These are phyloP conservation scores for Oxyteleia sp. DNA, from an alignment of 2,888 invertebrate genomes.

Conservation along the genomic window DNA sequence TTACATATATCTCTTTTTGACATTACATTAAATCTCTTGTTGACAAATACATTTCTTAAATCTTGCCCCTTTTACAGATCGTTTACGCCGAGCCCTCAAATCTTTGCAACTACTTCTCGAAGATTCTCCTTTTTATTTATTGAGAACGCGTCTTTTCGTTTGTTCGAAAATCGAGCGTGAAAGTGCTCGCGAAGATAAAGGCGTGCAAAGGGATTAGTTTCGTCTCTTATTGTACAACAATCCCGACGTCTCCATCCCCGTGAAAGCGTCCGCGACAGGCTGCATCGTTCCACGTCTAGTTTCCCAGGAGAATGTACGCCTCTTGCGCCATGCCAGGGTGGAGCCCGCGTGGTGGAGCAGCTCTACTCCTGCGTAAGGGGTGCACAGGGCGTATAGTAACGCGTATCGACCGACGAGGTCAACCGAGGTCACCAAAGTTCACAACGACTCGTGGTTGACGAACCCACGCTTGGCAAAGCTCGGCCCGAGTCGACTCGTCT, in stretches of 20 bases:
- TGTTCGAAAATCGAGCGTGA: background rate
- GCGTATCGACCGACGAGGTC: slow-evolving; percentile 86
- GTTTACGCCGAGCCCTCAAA: no score
- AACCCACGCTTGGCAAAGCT: slow-evolving; percentile 70
- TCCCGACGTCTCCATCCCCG: background rate
- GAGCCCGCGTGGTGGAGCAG: slow-evolving; percentile 43
- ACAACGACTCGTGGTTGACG: slow-evolving; percentile 83
- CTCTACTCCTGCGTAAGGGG: slow-evolving; percentile 65
- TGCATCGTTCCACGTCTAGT: slow-evolving; percentile 1
- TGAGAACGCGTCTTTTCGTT: background rate
- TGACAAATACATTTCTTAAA: no score
- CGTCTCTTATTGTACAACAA: background rate
- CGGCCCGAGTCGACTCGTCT: slow-evolving; percentile 42
- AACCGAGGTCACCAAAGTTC: slow-evolving; percentile 86
- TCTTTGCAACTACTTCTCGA: no score
- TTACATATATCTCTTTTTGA: no score
- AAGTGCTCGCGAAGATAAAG: background rate
- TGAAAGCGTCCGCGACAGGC: background rate
- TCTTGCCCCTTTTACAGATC: no score
- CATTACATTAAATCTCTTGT: no score
- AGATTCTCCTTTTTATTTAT: background rate
- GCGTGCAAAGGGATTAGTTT: background rate
- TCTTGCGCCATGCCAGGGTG: slow-evolving; percentile 33
- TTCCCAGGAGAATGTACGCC: slow-evolving; percentile 40
- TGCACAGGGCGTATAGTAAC: slow-evolving; percentile 80